Conservation (phyloP, 2,797 vertebrate species). For the Scomberomorus guttatus region DNA sequence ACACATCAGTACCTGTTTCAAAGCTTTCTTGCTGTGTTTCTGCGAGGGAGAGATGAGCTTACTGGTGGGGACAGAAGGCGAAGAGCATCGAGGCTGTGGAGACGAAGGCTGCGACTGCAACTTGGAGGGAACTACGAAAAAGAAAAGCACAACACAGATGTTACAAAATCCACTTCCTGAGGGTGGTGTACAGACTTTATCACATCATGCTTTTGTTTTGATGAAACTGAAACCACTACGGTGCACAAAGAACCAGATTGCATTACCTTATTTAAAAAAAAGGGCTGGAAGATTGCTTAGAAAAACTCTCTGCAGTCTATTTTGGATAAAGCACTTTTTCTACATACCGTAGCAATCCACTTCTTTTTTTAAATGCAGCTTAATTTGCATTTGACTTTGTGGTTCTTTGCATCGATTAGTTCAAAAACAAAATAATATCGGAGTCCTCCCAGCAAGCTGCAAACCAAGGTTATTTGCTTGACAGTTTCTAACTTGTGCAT, state of each 20-base stretch:
- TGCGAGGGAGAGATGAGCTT: constrained; percentile 98
- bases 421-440: constrained; percentile 33
- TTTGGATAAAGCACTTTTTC: constrained; percentile 34
- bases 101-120: constrained; percentile 93
- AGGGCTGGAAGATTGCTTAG: constrained; percentile 2
- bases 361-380: constrained; percentile 12
- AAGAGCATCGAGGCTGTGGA: constrained; percentile 93
- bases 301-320: constrained; percentile 28
- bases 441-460: constrained; percentile 42
- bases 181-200: constrained; percentile 52
- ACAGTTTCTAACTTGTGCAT: constrained; percentile 75
- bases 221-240: constrained; percentile 71
- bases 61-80: constrained; percentile 90
- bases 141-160: constrained; percentile 60
- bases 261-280: constrained; percentile 49
- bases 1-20: constrained; percentile 85
- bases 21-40: constrained; percentile 99
- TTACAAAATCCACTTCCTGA: constrained; percentile 71
- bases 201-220: constrained; percentile 68
- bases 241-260: constrained; percentile 65
- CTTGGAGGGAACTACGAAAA: constrained; percentile 87
- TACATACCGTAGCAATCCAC: constrained; percentile 48
- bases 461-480: constrained; percentile 59
- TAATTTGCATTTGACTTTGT: constrained; percentile 58
- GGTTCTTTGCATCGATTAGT: constrained; percentile 55